Conservation (phyloP, 2,888 invertebrate species). For the Petrolisthes manimaculis region DNA sequence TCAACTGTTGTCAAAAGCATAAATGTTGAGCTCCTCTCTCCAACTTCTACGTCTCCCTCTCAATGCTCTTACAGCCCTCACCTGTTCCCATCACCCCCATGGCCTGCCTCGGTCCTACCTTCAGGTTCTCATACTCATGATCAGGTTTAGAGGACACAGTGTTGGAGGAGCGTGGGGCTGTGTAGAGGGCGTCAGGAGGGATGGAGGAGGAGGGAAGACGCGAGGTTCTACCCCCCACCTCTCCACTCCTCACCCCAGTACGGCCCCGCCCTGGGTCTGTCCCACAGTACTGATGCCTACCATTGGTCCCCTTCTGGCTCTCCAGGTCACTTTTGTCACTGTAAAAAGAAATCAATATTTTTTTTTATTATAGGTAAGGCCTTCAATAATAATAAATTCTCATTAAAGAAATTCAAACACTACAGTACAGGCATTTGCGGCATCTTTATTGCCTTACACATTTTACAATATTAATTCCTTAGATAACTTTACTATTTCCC, state of each 20-base stretch:
- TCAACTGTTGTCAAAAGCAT: too few species aligned
- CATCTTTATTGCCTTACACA: too few species aligned
- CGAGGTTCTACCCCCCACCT: slow-evolving; percentile 33
- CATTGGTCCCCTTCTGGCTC: slow-evolving; percentile 57
- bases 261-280: slow-evolving; percentile 14
- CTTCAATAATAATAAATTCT: background rate
- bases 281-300: slow-evolving; percentile 46
- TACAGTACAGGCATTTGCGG: too few species aligned
- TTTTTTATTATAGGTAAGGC: background rate
- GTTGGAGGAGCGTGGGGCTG: slow-evolving; percentile 37
- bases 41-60: too few species aligned
- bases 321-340: slow-evolving; percentile 57
- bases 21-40: too few species aligned
- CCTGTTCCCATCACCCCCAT: slow-evolving; percentile 36
- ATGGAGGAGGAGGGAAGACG: slow-evolving; percentile 45
- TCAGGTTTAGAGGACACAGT: slow-evolving; percentile 60
- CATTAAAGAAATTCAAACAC: too few species aligned
- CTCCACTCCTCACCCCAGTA: slow-evolving; percentile 39
- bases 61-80: background rate
- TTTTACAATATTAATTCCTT: too few species aligned
- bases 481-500: too few species aligned
- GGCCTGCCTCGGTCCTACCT: slow-evolving; percentile 53
- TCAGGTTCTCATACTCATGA: slow-evolving; percentile 59
- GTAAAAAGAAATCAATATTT: background rate
- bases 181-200: slow-evolving; percentile 60